Evolutionary conservation across 2,113 vertebrate genomes (phyloP).

Genomic region (Amazona vittata): DNA sequence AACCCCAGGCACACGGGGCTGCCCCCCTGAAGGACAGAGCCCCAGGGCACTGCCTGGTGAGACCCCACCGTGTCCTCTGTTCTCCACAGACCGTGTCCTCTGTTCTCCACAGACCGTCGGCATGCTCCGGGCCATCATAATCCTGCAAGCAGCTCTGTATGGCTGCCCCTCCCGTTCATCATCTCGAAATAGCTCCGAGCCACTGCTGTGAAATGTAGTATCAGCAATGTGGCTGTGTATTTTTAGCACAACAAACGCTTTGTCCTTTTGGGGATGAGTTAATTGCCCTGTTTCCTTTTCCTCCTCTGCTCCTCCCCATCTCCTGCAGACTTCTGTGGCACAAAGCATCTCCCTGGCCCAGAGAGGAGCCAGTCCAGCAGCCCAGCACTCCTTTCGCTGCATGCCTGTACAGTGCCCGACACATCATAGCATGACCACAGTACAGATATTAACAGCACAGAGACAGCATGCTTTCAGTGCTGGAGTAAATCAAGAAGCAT

Average conservation of each 20-base stretch:
- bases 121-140: rapidly evolving
- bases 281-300: not conserved
- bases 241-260: not conserved
- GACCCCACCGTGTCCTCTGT: rapidly evolving
- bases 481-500: not conserved
- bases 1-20: not conserved
- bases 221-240: not conserved
- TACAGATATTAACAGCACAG: rapidly evolving
- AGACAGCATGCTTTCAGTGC: rapidly evolving
- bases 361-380: not conserved
- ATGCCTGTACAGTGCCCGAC: rapidly evolving
- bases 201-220: not conserved
- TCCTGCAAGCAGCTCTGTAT: not conserved
- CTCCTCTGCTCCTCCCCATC: not conserved
- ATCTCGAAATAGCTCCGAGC: not conserved
- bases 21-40: not conserved
- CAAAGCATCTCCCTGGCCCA: not conserved
- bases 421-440: rapidly evolving
- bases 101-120: rapidly evolving
- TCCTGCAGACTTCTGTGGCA: not conserved
- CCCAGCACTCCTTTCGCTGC: no score
- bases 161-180: not conserved
- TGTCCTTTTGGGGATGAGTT: not conserved
- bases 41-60: rapidly evolving
- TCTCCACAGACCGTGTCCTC: rapidly evolving